Percentiles rank a stretch among this genome's conserved stretches.
phyloP scores from a whole-genome alignment of 2,797 vertebrate genomes.

The Pseudochirops corinnae region DNA sequence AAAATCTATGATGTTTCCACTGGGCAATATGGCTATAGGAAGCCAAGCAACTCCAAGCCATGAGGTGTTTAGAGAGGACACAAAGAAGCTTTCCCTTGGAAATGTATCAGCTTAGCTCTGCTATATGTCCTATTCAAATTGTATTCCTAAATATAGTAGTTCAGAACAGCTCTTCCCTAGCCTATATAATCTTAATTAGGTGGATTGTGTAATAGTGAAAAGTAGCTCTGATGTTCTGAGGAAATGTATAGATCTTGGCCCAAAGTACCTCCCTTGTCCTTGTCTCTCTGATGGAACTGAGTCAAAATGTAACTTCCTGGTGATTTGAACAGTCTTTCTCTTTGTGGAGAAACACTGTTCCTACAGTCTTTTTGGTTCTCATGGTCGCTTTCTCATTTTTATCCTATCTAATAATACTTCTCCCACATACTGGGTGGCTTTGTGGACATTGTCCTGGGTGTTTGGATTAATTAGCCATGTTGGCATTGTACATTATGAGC shows the following conservation, averaged over 20 bases:
- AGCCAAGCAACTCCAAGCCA: not conserved
- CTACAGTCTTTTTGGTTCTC: not conserved
- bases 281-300: slow-evolving; percentile 18
- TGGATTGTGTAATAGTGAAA: slow-evolving; percentile 37
- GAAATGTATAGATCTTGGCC: slow-evolving; percentile 1
- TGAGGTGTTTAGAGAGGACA: not conserved
- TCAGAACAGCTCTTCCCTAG: slow-evolving; percentile 11
- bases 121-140: slow-evolving; percentile 57
- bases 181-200: not conserved
- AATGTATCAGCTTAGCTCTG: slow-evolving; percentile 6
- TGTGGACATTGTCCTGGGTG: not conserved
- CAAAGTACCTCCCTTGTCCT: slow-evolving; percentile 28
- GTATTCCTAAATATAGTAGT: slow-evolving; percentile 12
- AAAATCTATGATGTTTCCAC: not conserved
- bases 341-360: slow-evolving; percentile 16
- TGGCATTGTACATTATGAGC: not conserved
- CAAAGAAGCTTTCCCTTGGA: not conserved
- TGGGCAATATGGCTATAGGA: slow-evolving; percentile 36
- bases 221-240: slow-evolving; percentile 62
- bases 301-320: not conserved
- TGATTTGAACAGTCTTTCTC: not conserved
- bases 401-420: not conserved
- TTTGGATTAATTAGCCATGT: slow-evolving; percentile 9
- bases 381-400: not conserved
- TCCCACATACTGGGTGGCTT: not conserved